These are phyloP conservation scores for Oryzias celebensis DNA, from an alignment of 2,113 vertebrate species.

Conservation along the genomic window DNA sequence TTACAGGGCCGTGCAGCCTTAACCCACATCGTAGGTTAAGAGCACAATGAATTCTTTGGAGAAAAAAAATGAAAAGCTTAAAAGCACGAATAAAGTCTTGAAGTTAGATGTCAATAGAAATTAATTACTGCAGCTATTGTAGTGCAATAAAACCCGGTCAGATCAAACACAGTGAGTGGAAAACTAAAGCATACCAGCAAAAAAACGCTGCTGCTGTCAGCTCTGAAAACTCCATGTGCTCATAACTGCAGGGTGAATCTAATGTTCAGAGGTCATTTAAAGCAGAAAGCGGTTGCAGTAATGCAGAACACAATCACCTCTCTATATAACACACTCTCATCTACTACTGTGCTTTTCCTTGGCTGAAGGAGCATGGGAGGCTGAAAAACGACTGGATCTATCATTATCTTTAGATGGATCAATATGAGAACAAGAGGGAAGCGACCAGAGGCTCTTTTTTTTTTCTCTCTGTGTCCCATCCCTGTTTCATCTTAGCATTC, in stretches of 20 bases:
- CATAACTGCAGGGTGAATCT: constrained; percentile 7
- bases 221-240: background rate
- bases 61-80: background rate
- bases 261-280: background rate
- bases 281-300: background rate
- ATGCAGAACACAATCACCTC: constrained; percentile 6
- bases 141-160: background rate
- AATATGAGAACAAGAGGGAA: constrained; percentile 12
- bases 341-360: background rate
- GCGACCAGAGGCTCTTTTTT: background rate
- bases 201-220: background rate
- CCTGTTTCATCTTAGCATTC: fast-evolving
- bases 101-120: background rate
- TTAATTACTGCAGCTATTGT: background rate
- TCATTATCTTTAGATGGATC: constrained; percentile 28
- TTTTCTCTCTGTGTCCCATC: background rate
- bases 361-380: constrained; percentile 1
- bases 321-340: background rate
- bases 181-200: background rate
- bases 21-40: background rate
- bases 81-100: background rate
- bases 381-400: background rate
- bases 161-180: background rate
- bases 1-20: background rate
- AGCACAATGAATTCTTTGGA: background rate